Evolutionary conservation across 2,888 invertebrate genomes (phyloP).

Genomic region (Chrysotoxum bicinctum): DNA sequence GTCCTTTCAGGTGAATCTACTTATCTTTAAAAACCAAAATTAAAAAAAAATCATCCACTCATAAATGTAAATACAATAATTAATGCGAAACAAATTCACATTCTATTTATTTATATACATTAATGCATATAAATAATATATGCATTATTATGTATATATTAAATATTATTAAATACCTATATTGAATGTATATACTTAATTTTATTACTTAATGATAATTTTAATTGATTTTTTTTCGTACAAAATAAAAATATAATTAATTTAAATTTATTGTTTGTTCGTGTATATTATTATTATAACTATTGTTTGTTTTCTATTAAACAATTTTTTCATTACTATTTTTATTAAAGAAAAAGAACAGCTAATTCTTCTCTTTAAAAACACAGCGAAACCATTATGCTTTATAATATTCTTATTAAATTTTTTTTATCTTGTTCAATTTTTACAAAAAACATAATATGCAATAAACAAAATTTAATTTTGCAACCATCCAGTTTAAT

Average conservation of each 20-base stretch:
- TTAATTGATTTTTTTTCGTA: slow-evolving; percentile 46
- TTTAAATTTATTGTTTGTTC: slow-evolving; percentile 42
- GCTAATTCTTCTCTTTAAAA: slow-evolving; percentile 46
- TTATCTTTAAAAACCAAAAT: slow-evolving; percentile 76
- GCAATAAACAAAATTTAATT: slow-evolving; percentile 12
- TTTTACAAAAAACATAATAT: slow-evolving; percentile 15
- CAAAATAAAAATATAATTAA: slow-evolving; percentile 42
- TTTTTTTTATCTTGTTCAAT: slow-evolving; percentile 41
- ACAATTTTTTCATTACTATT: slow-evolving; percentile 18
- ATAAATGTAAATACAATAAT: slow-evolving; percentile 62
- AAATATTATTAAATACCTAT: too few relatives aligned
- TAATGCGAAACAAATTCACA: slow-evolving; percentile 47
- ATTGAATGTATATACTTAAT: slow-evolving; percentile 58
- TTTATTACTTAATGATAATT: slow-evolving; percentile 52
- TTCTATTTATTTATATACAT: slow-evolving; percentile 26
- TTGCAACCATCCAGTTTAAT: slow-evolving; percentile 12
- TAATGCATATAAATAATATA: slow-evolving; percentile 17
- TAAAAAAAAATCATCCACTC: slow-evolving; percentile 55
- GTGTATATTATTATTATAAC: slow-evolving; percentile 37
- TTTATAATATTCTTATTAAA: slow-evolving; percentile 18
- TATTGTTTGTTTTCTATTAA: slow-evolving; percentile 32
- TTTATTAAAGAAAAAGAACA: slow-evolving; percentile 36
- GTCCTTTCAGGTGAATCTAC: slow-evolving; percentile 80
- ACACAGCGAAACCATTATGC: slow-evolving; percentile 18
- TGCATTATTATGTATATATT: slow-evolving; percentile 37